Percentiles rank a stretch among this genome's conserved stretches.
Conservation (phyloP, 2,113 vertebrate genomes). For the Sisor rabdophorus region DNA sequence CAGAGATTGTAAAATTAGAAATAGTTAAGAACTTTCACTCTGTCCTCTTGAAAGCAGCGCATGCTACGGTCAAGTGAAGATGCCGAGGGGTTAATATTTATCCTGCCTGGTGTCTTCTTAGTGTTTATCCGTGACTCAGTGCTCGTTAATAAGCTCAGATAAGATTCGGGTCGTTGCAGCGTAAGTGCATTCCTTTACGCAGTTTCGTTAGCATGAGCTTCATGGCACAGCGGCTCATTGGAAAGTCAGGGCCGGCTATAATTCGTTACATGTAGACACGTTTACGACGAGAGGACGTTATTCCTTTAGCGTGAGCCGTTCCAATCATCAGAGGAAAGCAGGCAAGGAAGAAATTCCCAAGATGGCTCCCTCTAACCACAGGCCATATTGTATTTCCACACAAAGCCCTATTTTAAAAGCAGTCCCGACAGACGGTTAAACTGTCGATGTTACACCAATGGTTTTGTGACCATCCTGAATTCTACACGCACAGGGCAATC, state of each 20-base stretch:
- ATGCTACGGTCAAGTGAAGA: not conserved
- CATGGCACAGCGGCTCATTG: not conserved
- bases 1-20: not conserved
- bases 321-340: slow-evolving; percentile 17
- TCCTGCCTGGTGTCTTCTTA: not conserved
- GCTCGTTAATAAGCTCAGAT: slow-evolving; percentile 22
- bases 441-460: slow-evolving; percentile 30
- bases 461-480: slow-evolving; percentile 27
- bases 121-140: slow-evolving; percentile 24
- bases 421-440: slow-evolving; percentile 34
- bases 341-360: slow-evolving; percentile 41
- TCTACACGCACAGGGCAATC: slow-evolving; percentile 41
- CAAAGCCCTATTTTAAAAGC: slow-evolving; percentile 40
- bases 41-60: no score
- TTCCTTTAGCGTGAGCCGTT: not conserved
- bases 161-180: slow-evolving; percentile 22
- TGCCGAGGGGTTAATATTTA: not conserved
- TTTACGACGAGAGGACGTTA: slow-evolving; percentile 3
- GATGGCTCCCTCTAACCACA: slow-evolving; percentile 41
- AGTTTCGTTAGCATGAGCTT: not conserved
- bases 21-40: not conserved
- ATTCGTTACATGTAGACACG: not conserved
- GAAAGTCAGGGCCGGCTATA: not conserved
- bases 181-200: slow-evolving; percentile 2
- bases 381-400: slow-evolving; percentile 37